These are phyloP conservation scores for Aramus guarauna DNA, from an alignment of 2,113 vertebrate genomes.

Conservation along the genomic window DNA sequence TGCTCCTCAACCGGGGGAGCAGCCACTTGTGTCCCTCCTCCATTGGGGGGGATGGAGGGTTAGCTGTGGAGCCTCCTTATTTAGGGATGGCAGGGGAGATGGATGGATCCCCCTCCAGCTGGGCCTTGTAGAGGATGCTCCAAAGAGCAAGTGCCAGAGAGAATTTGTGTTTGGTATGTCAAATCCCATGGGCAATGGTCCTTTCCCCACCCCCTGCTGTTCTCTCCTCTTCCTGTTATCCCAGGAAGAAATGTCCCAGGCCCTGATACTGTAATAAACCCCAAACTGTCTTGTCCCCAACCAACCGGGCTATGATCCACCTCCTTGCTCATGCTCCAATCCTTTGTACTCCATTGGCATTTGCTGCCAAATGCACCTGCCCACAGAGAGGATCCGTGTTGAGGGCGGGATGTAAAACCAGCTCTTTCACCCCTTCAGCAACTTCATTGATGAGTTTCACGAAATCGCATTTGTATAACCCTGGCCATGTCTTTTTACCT, in stretches of 20 bases:
- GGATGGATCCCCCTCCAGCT: too few relatives aligned
- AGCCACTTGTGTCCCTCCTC: background rate
- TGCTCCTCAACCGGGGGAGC: background rate
- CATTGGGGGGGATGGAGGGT: background rate
- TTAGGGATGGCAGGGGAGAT: background rate
- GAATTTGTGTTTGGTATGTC: background rate
- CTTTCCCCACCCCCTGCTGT: background rate
- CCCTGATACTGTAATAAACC: fast-evolving
- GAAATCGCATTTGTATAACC: background rate
- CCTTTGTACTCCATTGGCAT: background rate
- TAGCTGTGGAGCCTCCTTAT: background rate
- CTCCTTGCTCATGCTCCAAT: background rate
- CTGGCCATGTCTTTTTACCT: background rate
- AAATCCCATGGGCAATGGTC: background rate
- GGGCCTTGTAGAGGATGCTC: background rate
- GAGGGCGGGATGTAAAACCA: fast-evolving
- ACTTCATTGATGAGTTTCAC: background rate
- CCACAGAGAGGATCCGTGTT: background rate
- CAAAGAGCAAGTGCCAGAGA: background rate
- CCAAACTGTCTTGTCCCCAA: background rate
- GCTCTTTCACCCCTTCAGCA: background rate
- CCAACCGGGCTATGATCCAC: background rate
- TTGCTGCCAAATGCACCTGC: background rate
- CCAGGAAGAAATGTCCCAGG: background rate
- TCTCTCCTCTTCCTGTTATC: background rate